Evolutionary conservation across 2,113 vertebrate genomes (phyloP).

Genomic region (Pelusios castaneus): DNA sequence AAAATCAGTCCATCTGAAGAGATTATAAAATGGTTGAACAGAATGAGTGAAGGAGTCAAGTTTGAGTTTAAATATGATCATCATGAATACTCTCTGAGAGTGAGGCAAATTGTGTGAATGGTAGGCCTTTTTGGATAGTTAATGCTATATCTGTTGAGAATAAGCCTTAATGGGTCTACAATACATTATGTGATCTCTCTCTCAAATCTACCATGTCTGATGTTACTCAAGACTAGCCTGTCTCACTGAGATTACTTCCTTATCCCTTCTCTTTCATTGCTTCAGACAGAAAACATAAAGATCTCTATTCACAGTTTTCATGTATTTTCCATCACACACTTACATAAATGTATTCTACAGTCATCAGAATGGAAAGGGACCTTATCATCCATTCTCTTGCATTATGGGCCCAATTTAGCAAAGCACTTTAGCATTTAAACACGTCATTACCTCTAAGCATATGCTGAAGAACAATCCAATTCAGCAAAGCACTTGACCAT

Average conservation of each 20-base stretch:
- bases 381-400: neutral
- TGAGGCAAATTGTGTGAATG: neutral
- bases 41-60: neutral
- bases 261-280: neutral
- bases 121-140: neutral
- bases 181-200: neutral
- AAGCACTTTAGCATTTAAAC: neutral
- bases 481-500: neutral
- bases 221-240: neutral
- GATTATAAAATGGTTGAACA: too few species aligned
- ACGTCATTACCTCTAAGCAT: neutral
- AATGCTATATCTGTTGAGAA: neutral
- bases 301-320: fast-evolving
- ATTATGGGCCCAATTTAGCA: neutral
- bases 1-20: too few species aligned
- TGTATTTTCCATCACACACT: neutral
- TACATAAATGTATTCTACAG: neutral
- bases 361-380: neutral
- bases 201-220: neutral
- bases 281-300: neutral
- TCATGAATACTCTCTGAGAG: neutral
- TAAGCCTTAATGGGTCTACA: neutral
- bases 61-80: neutral
- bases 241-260: neutral
- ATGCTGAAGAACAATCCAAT: neutral